These are phyloP conservation scores for Phoronis australis DNA, from an alignment of 2,888 invertebrate genomes.

Conservation along the genomic window DNA sequence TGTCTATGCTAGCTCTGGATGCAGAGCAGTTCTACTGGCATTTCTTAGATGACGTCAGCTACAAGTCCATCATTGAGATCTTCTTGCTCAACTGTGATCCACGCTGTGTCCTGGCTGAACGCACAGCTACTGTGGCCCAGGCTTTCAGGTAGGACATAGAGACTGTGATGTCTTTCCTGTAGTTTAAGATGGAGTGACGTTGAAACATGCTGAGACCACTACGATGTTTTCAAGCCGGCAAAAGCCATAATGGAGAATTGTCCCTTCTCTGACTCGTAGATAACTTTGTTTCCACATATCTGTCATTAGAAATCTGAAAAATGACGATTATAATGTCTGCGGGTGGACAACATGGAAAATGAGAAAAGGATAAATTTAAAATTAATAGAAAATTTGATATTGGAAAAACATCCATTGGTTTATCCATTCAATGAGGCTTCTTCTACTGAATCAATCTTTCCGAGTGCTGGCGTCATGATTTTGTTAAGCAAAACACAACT, in stretches of 20 bases:
- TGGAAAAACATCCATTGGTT: background rate
- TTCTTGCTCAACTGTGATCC: constrained; percentile 70
- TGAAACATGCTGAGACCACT: too few species aligned
- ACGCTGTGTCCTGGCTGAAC: constrained; percentile 59
- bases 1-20: constrained; percentile 16
- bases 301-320: too few species aligned
- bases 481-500: background rate
- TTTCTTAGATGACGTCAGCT: constrained; percentile 37
- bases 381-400: background rate
- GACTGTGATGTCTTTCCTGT: too few species aligned
- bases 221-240: too few species aligned
- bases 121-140: constrained; percentile 30
- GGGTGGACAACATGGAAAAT: background rate
- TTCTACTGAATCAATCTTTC: background rate
- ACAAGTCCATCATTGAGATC: constrained; percentile 69
- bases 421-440: background rate
- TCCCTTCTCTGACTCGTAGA: too few species aligned
- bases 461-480: background rate
- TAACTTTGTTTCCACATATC: too few species aligned
- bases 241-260: too few species aligned
- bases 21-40: constrained; percentile 37
- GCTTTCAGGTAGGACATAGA: constrained; percentile 41
- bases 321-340: too few species aligned
- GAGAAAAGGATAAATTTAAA: background rate
- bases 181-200: too few species aligned